Base-by-base conservation (phyloP, 2,113 vertebrate species). In the Heteronetta atricapilla region DNA sequence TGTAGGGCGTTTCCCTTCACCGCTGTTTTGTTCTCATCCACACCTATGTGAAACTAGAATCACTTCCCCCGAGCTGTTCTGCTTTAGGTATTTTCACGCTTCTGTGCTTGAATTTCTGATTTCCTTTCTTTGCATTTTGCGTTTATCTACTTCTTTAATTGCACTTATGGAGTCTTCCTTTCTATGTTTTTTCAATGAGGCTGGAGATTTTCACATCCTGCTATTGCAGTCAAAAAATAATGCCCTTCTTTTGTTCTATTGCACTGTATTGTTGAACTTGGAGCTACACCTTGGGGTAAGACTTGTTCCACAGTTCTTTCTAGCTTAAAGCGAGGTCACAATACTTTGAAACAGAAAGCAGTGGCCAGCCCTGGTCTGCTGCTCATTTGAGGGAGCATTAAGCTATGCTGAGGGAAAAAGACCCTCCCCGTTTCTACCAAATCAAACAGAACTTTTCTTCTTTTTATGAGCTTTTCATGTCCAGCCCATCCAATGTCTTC, bases 31-130 rank as follows among this genome's bases (percentile, higher is more conserved):
- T 94, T 85, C 88, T 94, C 69, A 82, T 83, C 92, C 78, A 73
- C 84, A 83, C 81, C 88, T 94, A 55, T 36, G 29, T 86, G 95
- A 97, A 97, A 96, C 69, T 69, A 87, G 81, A 96, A 78, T 72
- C 68, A 96, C 80, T 95, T 95, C 91, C 87, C 53, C 33, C 42
- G 44, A 33, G n/a, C 25, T 73, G 26, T 93, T 97, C 87, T 94
- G 86, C 82, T 93, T 92, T 84, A 82, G n/a, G 52, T 21, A 78
- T 90, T 92, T 88, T 86, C 69, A 76, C 66, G 78, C 56, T 86
- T 82, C 62, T 91, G 12, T 62, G 33, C 11, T 3, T 70, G 36
- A 72, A 38, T 87, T 80, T 90, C 60, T 86, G 46, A 76, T 82
- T 94, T 94, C 79, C n/a, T 72, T 19, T 87, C 78, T 70, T 95